Conservation (phyloP, 2,797 vertebrate genomes). For the Hippoglossus hippoglossus region DNA sequence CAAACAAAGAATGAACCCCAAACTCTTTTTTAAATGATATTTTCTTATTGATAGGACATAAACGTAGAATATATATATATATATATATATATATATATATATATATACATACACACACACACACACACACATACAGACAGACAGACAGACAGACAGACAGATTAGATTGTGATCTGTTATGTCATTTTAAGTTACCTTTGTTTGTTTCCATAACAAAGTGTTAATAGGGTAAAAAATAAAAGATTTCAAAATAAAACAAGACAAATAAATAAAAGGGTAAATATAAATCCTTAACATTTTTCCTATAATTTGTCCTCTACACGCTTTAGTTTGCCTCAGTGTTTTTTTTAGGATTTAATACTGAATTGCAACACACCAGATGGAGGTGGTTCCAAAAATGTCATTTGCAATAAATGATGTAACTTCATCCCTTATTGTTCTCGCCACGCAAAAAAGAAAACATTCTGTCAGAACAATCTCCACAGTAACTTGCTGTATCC, state of each 20-base stretch:
- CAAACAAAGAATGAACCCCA: no score
- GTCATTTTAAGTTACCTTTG: no score
- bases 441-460: constrained; percentile 36
- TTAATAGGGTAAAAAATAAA: not conserved
- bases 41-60: no score
- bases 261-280: not conserved
- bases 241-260: constrained; percentile 12
- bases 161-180: no score
- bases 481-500: constrained; percentile 65
- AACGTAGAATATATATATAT: no score
- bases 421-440: constrained; percentile 70
- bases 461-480: constrained; percentile 72
- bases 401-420: constrained; percentile 72
- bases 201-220: no score
- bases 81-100: no score
- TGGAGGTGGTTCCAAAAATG: constrained; percentile 76
- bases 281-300: constrained; percentile 26
- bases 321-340: constrained; percentile 63
- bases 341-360: constrained; percentile 44
- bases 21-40: no score
- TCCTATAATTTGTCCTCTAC: constrained; percentile 44
- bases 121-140: no score
- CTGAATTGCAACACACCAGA: constrained; percentile 72
- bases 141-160: no score
- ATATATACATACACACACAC: no score